phyloP scores from a whole-genome alignment of 2,113 vertebrate species.

The Microcebus griseorufus region DNA sequence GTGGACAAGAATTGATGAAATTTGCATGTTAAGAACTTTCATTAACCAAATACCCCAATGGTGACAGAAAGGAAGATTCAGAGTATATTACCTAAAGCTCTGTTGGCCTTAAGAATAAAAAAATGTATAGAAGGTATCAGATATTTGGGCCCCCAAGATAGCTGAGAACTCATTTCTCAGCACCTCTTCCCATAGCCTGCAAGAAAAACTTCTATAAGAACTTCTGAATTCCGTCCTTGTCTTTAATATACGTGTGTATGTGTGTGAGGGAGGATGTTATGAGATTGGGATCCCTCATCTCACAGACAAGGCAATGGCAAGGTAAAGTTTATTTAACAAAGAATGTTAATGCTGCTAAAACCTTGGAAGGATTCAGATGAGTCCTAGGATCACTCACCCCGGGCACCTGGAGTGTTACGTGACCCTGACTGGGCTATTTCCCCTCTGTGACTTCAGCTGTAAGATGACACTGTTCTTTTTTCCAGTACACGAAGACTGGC shows the following conservation, averaged over 20 bases:
- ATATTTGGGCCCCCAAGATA: neutral
- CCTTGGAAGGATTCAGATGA: neutral
- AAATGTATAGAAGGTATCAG: neutral
- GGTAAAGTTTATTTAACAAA: neutral
- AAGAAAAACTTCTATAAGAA: neutral
- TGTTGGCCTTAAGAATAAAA: neutral
- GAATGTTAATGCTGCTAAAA: conserved; percentile 13
- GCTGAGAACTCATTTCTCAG: neutral
- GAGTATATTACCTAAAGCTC: neutral
- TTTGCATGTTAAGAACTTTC: neutral
- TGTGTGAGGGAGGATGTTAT: neutral
- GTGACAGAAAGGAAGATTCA: neutral
- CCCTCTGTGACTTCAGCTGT: conserved; percentile 61
- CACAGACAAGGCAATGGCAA: neutral
- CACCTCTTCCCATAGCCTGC: neutral
- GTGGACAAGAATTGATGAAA: neutral
- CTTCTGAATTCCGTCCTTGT: neutral
- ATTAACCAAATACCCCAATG: neutral
- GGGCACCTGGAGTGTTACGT: neutral
- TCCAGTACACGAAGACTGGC: neutral
- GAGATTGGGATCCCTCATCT: neutral
- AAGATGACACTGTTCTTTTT: conserved; percentile 70
- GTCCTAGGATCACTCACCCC: neutral
- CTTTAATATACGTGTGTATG: neutral
- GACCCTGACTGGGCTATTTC: conserved; percentile 37